Evolutionary conservation across 1,140 invertebrate genomes (phyloP), one percentile per base, ranked within the genome.

Genomic region (Drosophila ambigua): DNA sequence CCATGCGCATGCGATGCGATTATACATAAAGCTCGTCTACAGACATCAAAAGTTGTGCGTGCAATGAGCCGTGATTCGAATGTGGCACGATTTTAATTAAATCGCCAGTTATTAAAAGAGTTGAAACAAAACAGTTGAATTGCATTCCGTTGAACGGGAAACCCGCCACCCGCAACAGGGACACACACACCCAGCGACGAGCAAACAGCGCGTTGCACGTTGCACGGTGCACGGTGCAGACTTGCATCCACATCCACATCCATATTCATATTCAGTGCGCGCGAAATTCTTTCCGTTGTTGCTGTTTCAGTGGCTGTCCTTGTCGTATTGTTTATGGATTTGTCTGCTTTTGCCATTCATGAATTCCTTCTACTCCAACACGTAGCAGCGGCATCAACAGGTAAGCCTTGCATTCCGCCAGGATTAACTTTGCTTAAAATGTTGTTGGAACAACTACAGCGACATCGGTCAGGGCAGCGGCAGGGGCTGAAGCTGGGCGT

Each of bases 351-450:
- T 55, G 39, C 53, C 54, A 74, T 69, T 72, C 41, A 68, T 69
- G 68, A 67, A 76, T 63, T 68, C 35, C 35, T 39, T 77, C 51
- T 57, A 65, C 57, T 77, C 73, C 71, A 85, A 84, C 82, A 85
- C 81, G 75, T 79, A 59, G 60, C 49, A 77, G 45, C 31, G 31
- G 48, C 81, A 58, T 87, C 83, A 87, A 83, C 83, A 87, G 83
- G 83, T 87, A 87, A 87, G 83, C 79, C 71, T 68, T 69, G 75
- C 63, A 72, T 87, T 85, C 75, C 79, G 75, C 67, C 59, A 68
- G 79, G 83, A 87, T 88, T 83, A 87, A 79, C 67, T 79, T 73
- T 88, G 79, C 83, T 87, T 88, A 73, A 79, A 88, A 68, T 73
- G 81, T 67, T 69, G 68, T 67, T 66, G 68, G 57, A 83, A 85